phyloP scores from a whole-genome alignment of 2,888 invertebrate species.

The Halocaridina rubra region DNA sequence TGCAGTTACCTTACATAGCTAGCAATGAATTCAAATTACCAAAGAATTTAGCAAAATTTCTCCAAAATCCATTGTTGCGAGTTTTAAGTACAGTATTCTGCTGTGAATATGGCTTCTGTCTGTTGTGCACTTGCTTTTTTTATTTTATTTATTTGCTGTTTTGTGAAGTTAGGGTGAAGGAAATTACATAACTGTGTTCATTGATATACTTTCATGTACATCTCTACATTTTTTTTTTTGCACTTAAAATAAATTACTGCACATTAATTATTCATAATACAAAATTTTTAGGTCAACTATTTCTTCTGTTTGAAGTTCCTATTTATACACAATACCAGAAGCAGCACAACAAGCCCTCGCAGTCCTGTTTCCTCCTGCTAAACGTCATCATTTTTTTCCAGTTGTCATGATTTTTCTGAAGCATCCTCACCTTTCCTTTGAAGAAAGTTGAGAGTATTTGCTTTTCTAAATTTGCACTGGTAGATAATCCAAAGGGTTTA shows the following conservation, averaged over 20 bases:
- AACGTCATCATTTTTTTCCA: background rate
- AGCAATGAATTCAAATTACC: too few relatives aligned
- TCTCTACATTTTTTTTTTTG: background rate
- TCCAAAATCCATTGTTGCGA: background rate
- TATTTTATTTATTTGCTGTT: background rate
- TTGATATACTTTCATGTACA: background rate
- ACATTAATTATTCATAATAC: too few relatives aligned
- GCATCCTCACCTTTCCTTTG: slow-evolving; percentile 47
- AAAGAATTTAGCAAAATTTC: background rate
- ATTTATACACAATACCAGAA: too few relatives aligned
- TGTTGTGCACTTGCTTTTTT: background rate
- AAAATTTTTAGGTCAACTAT: too few relatives aligned
- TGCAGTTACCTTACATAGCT: too few relatives aligned
- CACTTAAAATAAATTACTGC: background rate
- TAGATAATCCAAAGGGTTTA: slow-evolving; percentile 29
- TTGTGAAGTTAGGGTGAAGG: background rate
- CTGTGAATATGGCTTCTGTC: too few relatives aligned
- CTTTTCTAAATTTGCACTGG: slow-evolving; percentile 7
- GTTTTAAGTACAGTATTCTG: too few relatives aligned
- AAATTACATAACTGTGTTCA: too few relatives aligned
- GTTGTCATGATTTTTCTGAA: background rate
- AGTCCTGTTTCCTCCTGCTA: slow-evolving; percentile 9
- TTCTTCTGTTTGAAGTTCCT: too few relatives aligned
- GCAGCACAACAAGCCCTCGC: slow-evolving; percentile 42
- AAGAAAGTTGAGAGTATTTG: slow-evolving; percentile 44